Conservation (phyloP, 2,113 vertebrate genomes). For the Cololabis saira region DNA sequence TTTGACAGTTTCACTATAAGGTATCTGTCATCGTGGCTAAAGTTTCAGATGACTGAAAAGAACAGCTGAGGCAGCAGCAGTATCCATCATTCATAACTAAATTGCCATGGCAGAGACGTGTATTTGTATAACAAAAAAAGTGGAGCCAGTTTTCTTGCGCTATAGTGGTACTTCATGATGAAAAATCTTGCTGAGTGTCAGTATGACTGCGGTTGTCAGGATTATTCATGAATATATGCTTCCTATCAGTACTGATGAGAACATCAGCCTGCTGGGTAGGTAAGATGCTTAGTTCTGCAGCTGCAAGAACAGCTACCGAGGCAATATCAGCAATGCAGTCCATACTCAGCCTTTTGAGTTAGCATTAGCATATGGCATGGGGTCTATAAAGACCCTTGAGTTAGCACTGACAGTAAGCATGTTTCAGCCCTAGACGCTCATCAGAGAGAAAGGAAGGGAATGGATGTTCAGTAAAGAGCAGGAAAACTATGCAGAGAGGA, state of each 20-base stretch:
- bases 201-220: slow-evolving; percentile 22
- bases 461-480: slow-evolving; percentile 6
- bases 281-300: slow-evolving; percentile 52
- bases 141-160: not conserved
- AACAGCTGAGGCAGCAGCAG: not conserved
- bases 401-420: slow-evolving; percentile 44
- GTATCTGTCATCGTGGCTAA: not conserved
- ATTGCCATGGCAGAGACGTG: slow-evolving; percentile 7
- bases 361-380: slow-evolving; percentile 61
- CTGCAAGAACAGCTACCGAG: slow-evolving; percentile 19
- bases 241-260: slow-evolving; percentile 28
- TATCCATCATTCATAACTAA: slow-evolving; percentile 7
- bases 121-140: slow-evolving; percentile 15
- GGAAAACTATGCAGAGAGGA: slow-evolving; percentile 14
- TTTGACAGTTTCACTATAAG: slow-evolving; percentile 12
- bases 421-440: slow-evolving; percentile 46
- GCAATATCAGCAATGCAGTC: slow-evolving; percentile 25
- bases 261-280: slow-evolving; percentile 25
- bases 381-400: slow-evolving; percentile 52
- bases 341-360: slow-evolving; percentile 36
- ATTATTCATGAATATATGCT: slow-evolving; percentile 30
- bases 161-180: not conserved
- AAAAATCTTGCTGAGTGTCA: slow-evolving; percentile 10
- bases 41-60: slow-evolving; percentile 5
- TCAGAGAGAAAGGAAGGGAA: slow-evolving; percentile 46